Conservation (phyloP, 2,113 vertebrate genomes). For the Bombycilla garrulus region DNA sequence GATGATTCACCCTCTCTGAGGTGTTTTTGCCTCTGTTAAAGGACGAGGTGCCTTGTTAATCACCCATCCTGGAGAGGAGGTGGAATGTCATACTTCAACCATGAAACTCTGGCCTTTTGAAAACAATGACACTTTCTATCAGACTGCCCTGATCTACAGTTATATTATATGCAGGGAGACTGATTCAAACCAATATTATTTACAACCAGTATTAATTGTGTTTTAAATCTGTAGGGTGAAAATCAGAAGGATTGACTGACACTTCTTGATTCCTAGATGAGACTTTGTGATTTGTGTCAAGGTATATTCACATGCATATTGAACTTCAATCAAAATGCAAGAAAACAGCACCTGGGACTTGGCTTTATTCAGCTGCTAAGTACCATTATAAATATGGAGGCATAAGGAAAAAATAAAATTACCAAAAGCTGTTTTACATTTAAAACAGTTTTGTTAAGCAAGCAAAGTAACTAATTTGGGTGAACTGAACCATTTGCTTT, state of each 20-base stretch:
- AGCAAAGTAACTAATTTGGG: background rate
- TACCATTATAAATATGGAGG: background rate
- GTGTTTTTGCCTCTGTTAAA: background rate
- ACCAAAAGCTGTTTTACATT: constrained; percentile 33
- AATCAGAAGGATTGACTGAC: constrained; percentile 22
- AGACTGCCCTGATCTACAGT: background rate
- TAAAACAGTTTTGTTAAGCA: constrained; percentile 36
- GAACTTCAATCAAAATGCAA: constrained; percentile 47
- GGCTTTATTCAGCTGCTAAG: constrained; percentile 34
- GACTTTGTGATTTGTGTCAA: constrained; percentile 46
- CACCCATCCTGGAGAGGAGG: background rate
- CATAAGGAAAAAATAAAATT: background rate
- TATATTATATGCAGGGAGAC: background rate
- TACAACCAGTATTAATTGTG: background rate
- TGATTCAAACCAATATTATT: background rate
- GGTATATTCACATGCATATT: constrained; percentile 47
- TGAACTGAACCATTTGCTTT: constrained; percentile 33
- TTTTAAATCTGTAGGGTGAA: background rate
- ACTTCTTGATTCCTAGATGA: constrained; percentile 23
- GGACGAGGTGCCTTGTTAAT: background rate
- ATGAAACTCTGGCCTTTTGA: background rate
- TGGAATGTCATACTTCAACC: background rate
- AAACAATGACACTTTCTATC: background rate
- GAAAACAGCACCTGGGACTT: constrained; percentile 39
- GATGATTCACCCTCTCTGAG: background rate